Base-by-base conservation (phyloP, 2,888 invertebrate species). In the Hesperia comma region DNA sequence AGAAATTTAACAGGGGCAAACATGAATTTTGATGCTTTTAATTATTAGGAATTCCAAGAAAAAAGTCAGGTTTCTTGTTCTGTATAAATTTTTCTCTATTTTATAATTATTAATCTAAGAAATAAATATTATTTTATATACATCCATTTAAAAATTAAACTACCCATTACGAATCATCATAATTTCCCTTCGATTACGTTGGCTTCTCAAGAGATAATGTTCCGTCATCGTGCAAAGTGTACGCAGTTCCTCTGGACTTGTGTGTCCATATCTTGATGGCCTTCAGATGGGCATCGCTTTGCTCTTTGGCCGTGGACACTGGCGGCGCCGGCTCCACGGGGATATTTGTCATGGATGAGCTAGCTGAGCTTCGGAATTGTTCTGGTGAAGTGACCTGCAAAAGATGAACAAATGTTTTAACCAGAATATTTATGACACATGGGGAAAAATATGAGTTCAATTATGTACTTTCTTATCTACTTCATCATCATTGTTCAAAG, bases 51-150 rank as follows among this genome's bases (percentile, higher is more conserved):
- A 33, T 33, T 33, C 6, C 32, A 33, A 7, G 19, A 49, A 51
- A 21, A 51, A 51, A 12, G 84, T n/a, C n/a, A n/a, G n/a, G n/a
- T n/a, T n/a, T n/a, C n/a, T n/a, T n/a, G n/a, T n/a, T n/a, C n/a
- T n/a, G n/a, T n/a, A n/a, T n/a, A n/a, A 89, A 68, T 75, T 93
- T n/a, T 86, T 96, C 63, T 97, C 95, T 87, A 97, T 97, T 12
- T 21, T 37, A 37, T 26, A 26, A 26, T 26, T 26, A 26, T 26
- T 26, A 37, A 33, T 2, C 15, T 54, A 54, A 54, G 15, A 32
- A 41, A 62, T 62, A 62, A 62, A 62, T 62, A 62, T 54, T 63
- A 67, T 26, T 40, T 56, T 19, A 46, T 7, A 53, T 21, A 41
- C 17, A 14, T 57, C 41, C 14, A 33, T 32, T n/a, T 6, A 41